A percentile compares a stretch with the other conserved stretches of the same genome.
phyloP scores from a whole-genome alignment of 2,113 vertebrate genomes.

The Sterrhoptilus dennistouni region DNA sequence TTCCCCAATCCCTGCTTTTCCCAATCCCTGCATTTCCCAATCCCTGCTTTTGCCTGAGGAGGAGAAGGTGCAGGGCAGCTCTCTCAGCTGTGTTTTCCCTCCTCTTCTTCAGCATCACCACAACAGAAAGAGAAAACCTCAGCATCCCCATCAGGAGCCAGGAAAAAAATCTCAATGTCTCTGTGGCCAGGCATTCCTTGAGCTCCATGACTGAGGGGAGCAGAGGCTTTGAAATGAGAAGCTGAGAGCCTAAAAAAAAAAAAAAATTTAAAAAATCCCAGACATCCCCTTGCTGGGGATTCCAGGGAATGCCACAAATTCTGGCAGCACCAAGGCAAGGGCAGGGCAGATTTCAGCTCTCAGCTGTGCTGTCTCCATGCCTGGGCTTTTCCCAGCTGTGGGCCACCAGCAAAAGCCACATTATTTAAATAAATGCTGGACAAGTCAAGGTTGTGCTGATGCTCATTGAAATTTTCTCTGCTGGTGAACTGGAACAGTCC shows the following conservation, averaged over 20 bases:
- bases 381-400: not conserved
- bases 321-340: not conserved
- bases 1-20: too few relatives aligned
- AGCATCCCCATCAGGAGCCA: not conserved
- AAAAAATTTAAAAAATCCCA: not conserved
- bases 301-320: not conserved
- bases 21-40: too few relatives aligned
- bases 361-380: not conserved
- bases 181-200: not conserved
- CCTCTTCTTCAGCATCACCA: not conserved
- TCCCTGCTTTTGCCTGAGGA: not conserved
- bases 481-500: not conserved
- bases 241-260: not conserved
- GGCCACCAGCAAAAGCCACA: not conserved
- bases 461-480: not conserved
- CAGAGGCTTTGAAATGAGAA: not conserved
- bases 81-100: not conserved
- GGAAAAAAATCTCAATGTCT: not conserved
- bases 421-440: not conserved
- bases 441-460: accelerated
- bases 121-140: not conserved
- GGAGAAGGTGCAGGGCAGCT: not conserved
- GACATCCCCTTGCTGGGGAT: not conserved
- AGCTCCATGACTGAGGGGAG: not conserved
- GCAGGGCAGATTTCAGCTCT: not conserved